Evolutionary conservation across 2,797 vertebrate genomes (phyloP).

Genomic region (Numenius phaeopus): DNA sequence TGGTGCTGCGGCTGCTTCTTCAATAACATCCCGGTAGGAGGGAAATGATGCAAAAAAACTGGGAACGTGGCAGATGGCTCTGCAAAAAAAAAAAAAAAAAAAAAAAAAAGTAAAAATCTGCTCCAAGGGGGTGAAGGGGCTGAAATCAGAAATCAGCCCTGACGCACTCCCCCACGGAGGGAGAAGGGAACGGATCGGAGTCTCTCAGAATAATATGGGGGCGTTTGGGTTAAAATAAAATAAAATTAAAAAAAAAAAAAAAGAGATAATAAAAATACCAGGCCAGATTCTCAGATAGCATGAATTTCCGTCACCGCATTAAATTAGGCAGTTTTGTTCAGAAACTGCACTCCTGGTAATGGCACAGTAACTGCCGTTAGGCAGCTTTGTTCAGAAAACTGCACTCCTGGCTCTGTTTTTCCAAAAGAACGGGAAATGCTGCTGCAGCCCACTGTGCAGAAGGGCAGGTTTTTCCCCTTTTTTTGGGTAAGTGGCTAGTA

Average conservation of each 20-base stretch:
- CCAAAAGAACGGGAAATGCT: not conserved
- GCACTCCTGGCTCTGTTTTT: not conserved
- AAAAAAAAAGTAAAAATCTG: not conserved
- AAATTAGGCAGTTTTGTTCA: not conserved
- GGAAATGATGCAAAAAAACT: not conserved
- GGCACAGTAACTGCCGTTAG: too few species aligned
- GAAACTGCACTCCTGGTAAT: not conserved
- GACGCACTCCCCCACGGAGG: not conserved
- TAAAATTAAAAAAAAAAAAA: fast-evolving
- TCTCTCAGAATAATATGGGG: not conserved
- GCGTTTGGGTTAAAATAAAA: not conserved
- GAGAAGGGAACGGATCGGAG: not conserved
- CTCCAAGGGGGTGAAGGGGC: not conserved
- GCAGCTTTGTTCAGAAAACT: not conserved
- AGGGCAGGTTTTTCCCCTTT: too few species aligned
- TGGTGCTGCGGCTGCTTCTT: not conserved
- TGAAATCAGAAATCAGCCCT: not conserved
- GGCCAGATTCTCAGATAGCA: not conserved
- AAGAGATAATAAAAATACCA: not conserved
- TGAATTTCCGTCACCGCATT: not conserved
- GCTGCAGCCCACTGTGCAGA: not conserved
- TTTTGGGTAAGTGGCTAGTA: not conserved
- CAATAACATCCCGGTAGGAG: not conserved
- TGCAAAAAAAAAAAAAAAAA: not conserved
- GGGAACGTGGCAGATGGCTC: constrained; percentile 39